These are phyloP conservation scores for Hirtodrosophila histrioides DNA, from an alignment of 2,888 invertebrate species.

Conservation along the genomic window DNA sequence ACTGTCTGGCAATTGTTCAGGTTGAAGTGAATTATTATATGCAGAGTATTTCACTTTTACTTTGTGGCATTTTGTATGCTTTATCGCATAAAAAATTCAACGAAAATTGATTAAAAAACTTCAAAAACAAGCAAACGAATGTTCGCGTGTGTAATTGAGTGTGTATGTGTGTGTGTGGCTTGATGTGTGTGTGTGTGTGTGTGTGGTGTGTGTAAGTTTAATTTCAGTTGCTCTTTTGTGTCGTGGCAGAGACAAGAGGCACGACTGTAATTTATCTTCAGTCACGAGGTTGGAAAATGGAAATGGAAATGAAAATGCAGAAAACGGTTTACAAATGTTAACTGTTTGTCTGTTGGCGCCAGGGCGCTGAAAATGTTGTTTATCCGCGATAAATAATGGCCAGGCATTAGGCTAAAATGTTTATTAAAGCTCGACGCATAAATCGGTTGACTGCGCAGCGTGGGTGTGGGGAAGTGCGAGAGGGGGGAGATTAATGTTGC, in stretches of 20 bases:
- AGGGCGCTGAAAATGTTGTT: slow-evolving; percentile 65
- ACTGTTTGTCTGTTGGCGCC: slow-evolving; percentile 81
- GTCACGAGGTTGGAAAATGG: slow-evolving; percentile 43
- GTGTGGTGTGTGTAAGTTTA: slow-evolving; percentile 46
- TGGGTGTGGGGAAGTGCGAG: background rate
- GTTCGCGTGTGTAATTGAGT: slow-evolving; percentile 35
- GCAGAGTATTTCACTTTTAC: slow-evolving; percentile 47
- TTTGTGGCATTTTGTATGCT: slow-evolving; percentile 47
- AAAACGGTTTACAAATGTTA: slow-evolving; percentile 78
- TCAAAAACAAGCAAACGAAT: slow-evolving; percentile 55
- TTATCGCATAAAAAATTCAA: slow-evolving; percentile 76
- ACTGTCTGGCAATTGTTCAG: slow-evolving; percentile 36
- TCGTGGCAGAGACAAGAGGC: slow-evolving; percentile 40
- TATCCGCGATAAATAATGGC: slow-evolving; percentile 69
- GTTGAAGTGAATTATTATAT: slow-evolving; percentile 32
- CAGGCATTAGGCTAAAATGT: slow-evolving; percentile 76
- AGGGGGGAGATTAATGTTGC: slow-evolving; percentile 44
- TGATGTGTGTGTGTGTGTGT: slow-evolving; percentile 21
- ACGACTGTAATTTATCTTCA: slow-evolving; percentile 76
- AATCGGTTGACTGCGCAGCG: slow-evolving; percentile 42
- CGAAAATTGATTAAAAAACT: slow-evolving; percentile 75
- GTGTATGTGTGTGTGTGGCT: slow-evolving; percentile 20
- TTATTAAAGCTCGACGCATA: slow-evolving; percentile 72
- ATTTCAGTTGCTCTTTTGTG: slow-evolving; percentile 55
- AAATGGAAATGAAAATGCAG: slow-evolving; percentile 64